Percentiles rank a stretch among this genome's conserved stretches.
Conservation (phyloP, 2,113 vertebrate genomes). For the Etheostoma cragini region DNA sequence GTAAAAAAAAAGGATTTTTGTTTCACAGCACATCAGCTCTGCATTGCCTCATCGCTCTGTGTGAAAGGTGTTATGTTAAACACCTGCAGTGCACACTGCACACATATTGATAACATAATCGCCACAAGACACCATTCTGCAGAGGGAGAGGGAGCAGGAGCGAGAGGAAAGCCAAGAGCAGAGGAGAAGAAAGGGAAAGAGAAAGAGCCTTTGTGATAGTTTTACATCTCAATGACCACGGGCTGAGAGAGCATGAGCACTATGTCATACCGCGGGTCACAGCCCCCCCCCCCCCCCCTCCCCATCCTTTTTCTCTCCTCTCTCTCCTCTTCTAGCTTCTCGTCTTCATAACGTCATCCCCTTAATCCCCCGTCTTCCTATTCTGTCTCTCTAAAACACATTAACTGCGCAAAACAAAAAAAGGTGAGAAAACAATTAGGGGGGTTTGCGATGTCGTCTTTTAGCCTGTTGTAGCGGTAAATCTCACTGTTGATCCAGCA, state of each 20-base stretch:
- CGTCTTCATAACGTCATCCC: conserved; percentile 73
- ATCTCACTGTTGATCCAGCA: conserved; percentile 15
- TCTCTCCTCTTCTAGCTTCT: conserved; percentile 58
- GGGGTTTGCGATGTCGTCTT: neutral
- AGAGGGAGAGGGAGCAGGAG: conserved; percentile 42
- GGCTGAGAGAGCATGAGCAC: conserved; percentile 71
- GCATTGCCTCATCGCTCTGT: conserved; percentile 66
- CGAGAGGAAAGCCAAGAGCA: conserved; percentile 55
- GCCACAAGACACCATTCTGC: conserved; percentile 63
- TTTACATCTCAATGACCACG: conserved; percentile 79
- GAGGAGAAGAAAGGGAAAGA: conserved; percentile 61
- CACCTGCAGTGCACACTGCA: conserved; percentile 77
- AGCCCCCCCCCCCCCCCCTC: conserved; percentile 2
- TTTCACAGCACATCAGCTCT: conserved; percentile 12
- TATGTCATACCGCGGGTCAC: conserved; percentile 72
- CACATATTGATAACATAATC: conserved; percentile 72
- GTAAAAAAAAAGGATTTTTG: conserved; percentile 1
- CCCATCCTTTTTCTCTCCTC: conserved; percentile 27
- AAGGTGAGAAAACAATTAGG: conserved; percentile 43
- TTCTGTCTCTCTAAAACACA: conserved; percentile 54
- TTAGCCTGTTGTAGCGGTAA: conserved; percentile 20
- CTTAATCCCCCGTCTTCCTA: conserved; percentile 53
- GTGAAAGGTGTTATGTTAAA: conserved; percentile 70
- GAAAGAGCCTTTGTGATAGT: conserved; percentile 72
- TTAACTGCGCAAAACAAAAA: conserved; percentile 41